These are phyloP conservation scores for Rhagonycha lutea DNA, from an alignment of 2,888 invertebrate species.

Conservation along the genomic window DNA sequence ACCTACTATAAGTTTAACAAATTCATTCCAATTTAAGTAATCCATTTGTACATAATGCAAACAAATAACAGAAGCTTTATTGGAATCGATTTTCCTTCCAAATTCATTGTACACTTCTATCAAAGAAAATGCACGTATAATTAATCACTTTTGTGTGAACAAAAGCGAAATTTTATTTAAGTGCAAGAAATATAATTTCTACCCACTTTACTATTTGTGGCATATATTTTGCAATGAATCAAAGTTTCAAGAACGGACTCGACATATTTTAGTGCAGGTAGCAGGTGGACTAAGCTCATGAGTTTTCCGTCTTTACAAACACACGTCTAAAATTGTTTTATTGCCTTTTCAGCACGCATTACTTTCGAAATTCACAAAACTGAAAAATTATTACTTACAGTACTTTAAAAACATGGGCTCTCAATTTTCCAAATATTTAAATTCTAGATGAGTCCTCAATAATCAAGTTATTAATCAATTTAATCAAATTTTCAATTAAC, in stretches of 20 bases:
- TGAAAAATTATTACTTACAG: neutral
- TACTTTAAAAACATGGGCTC: too few species aligned
- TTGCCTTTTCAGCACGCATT: slow-evolving; percentile 1
- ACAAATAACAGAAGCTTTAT: slow-evolving; percentile 15
- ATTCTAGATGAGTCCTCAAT: neutral
- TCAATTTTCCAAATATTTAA: neutral
- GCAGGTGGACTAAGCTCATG: slow-evolving; percentile 34
- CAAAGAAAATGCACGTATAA: slow-evolving; percentile 18
- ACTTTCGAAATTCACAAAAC: neutral
- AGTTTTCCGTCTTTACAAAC: slow-evolving; percentile 34
- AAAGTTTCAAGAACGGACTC: slow-evolving; percentile 34
- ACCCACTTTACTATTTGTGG: slow-evolving; percentile 22
- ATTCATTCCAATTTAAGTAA: slow-evolving; percentile 7
- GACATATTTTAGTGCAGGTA: slow-evolving; percentile 37
- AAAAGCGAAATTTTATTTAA: slow-evolving; percentile 16
- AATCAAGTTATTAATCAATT: slow-evolving; percentile 22
- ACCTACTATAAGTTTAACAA: slow-evolving; percentile 4
- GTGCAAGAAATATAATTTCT: slow-evolving; percentile 19
- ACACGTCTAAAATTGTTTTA: slow-evolving; percentile 38
- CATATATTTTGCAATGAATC: slow-evolving; percentile 32
- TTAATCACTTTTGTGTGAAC: slow-evolving; percentile 22
- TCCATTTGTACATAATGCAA: slow-evolving; percentile 12
- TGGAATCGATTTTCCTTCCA: slow-evolving; percentile 16
- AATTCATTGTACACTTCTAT: slow-evolving; percentile 14
- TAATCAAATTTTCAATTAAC: slow-evolving; percentile 29